Conservation (phyloP, 2,888 invertebrate species). For the Noctua janthina region DNA sequence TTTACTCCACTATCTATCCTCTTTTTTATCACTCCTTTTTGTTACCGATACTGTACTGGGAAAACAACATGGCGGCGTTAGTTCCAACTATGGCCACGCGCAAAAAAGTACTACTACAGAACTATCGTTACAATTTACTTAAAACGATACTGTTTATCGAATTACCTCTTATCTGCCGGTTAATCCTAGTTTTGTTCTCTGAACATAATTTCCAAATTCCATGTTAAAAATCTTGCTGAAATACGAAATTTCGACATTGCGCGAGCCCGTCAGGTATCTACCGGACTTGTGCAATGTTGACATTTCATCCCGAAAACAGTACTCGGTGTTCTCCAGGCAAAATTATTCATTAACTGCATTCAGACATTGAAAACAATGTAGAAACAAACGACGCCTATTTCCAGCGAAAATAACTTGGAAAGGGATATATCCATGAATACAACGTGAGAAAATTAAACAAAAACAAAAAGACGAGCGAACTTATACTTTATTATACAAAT, state of each 20-base stretch:
- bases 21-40: no score
- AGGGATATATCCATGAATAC: background rate
- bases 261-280: background rate
- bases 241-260: background rate
- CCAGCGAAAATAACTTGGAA: background rate
- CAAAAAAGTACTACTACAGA: background rate
- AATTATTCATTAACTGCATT: constrained; percentile 35
- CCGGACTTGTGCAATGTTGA: background rate
- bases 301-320: constrained; percentile 2
- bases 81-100: background rate
- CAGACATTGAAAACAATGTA: constrained; percentile 18
- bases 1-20: no score
- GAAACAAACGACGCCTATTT: background rate
- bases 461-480: constrained; percentile 66
- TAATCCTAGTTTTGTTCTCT: background rate
- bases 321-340: background rate
- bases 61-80: background rate
- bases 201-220: background rate
- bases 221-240: background rate
- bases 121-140: background rate
- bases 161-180: background rate
- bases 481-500: constrained; percentile 74
- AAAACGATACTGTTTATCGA: background rate
- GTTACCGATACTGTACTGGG: background rate
- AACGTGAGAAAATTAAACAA: constrained; percentile 14